phyloP scores from a whole-genome alignment of 2,797 vertebrate genomes.

The Mallotus villosus region DNA sequence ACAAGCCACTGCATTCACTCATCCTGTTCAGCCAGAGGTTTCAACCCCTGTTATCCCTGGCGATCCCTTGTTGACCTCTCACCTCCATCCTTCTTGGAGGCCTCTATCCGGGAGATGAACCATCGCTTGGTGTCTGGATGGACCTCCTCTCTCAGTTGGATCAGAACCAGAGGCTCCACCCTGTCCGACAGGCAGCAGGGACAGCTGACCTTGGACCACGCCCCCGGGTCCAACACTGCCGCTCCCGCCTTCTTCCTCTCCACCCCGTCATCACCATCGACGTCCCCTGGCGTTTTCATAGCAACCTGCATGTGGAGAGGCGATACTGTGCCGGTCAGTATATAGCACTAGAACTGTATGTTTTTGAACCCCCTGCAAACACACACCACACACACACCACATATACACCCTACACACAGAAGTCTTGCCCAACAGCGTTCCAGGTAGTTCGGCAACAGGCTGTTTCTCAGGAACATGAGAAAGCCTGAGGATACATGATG shows the following conservation, averaged over 20 bases:
- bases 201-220: constrained; percentile 75
- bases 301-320: background rate
- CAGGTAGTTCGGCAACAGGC: too few species aligned
- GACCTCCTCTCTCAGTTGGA: constrained; percentile 68
- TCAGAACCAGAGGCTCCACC: constrained; percentile 74
- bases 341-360: too few species aligned
- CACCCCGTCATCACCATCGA: constrained; percentile 4
- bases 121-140: constrained; percentile 75
- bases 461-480: too few species aligned
- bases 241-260: constrained; percentile 12
- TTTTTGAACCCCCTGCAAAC: too few species aligned
- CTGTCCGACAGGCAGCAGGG: constrained; percentile 65
- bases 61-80: constrained; percentile 19
- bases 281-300: constrained; percentile 2
- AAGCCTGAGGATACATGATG: background rate
- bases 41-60: too few species aligned
- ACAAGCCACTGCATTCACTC: too few species aligned
- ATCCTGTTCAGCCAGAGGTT: too few species aligned
- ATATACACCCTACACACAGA: too few species aligned
- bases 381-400: too few species aligned
- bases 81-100: constrained; percentile 73
- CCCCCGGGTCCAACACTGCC: constrained; percentile 16
- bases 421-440: too few species aligned
- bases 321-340: too few species aligned
- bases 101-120: constrained; percentile 71